Base-by-base conservation (phyloP, 2,888 invertebrate species). In the Eilema depressum region DNA sequence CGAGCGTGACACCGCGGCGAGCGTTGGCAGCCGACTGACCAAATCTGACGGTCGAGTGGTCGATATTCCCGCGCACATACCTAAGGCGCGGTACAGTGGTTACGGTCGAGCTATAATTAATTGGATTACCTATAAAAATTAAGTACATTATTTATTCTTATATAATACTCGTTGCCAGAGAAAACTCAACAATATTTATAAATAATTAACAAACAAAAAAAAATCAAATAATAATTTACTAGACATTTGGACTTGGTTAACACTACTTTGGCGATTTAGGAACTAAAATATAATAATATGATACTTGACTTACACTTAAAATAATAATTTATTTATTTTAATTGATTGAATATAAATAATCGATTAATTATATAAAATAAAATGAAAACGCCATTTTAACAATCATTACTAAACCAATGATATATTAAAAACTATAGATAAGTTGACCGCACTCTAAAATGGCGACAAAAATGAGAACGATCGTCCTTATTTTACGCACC, bases 201-300 rank as follows among this genome's bases (percentile, higher is more conserved):
- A 82, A 79, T 82, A 82, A 83, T 70, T 79, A 83, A 83, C 79
- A 77, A 82, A 77, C 20, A 71, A 78, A 75, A 76, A 78, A 76
- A 37, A 63, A 63, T 25, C 53, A 63, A 70, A 70, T n/a, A n/a
- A 77, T 73, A 79, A 79, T 73, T 81, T 69, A 75, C 75, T 79
- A 75, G 73, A 72, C 61, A 74, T 82, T 84, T 83, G 77, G 77
- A 73, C 77, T n/a, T 77, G 26, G 66, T 78, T 75, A 75, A 77
- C 74, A 76, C 76, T 83, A 83, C 81, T 85, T 85, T 85, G 85
- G 85, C 83, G 47, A 74, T 75, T 79, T 83, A 85, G 85, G 85
- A 85, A 85, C 84, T 83, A 79, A 81, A 77, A 73, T 71, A 73
- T n/a, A n/a, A n/a, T n/a, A n/a, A n/a, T 71, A 75, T 64, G 69